Evolutionary conservation across 2,113 vertebrate genomes (phyloP).

Genomic region (Columba janthina): DNA sequence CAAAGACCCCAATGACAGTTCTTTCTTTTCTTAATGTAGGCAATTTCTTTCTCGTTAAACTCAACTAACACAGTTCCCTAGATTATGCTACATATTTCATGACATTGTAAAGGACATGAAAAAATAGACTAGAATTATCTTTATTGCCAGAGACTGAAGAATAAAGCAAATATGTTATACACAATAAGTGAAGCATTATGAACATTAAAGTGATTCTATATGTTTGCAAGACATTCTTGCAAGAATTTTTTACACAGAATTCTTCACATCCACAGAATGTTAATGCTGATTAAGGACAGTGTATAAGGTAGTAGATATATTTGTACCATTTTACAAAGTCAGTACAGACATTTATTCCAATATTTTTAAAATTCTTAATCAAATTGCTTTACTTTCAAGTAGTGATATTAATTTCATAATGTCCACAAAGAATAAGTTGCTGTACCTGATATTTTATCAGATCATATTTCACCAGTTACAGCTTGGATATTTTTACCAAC

Average conservation of each 20-base stretch:
- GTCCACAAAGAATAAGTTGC: neutral
- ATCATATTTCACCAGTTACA: neutral
- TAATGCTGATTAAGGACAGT: neutral
- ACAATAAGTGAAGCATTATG: neutral
- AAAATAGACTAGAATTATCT: neutral
- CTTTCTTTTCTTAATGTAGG: neutral
- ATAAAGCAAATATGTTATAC: neutral
- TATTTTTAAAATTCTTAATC: neutral
- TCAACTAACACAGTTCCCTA: neutral
- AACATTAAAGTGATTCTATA: neutral
- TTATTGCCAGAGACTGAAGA: neutral
- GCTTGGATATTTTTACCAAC: neutral
- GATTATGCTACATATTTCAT: neutral
- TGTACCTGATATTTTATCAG: neutral
- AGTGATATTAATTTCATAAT: neutral
- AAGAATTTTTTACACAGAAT: neutral
- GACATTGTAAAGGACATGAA: neutral
- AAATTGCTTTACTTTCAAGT: neutral
- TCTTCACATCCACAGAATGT: neutral
- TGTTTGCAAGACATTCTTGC: neutral
- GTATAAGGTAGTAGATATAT: neutral
- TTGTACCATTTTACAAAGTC: neutral
- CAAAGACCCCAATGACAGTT: neutral
- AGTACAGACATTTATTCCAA: neutral
- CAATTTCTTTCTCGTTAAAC: neutral